phyloP scores from a whole-genome alignment of 30 jellyfish, hydroid and myxozoan genomes.

The Cassiopea andromeda region DNA sequence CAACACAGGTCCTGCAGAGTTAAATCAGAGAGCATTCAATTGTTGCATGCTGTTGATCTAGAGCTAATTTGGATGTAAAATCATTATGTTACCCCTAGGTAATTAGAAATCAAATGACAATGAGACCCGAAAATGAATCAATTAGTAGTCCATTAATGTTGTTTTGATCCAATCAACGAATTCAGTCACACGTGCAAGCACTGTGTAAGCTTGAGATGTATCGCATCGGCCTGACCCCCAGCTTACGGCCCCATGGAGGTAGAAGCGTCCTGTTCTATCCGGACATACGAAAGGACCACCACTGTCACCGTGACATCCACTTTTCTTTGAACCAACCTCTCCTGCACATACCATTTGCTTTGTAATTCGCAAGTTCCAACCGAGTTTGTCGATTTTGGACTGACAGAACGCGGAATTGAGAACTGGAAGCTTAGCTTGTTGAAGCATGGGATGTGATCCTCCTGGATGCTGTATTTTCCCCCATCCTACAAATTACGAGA shows the following conservation, averaged over 20 bases:
- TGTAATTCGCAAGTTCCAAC: slow-evolving; percentile 46
- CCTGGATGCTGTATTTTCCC: slow-evolving; percentile 78
- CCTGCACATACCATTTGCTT: slow-evolving; percentile 77
- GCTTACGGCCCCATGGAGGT: slow-evolving; percentile 83
- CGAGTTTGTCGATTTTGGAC: slow-evolving; percentile 37
- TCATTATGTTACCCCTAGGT: not conserved
- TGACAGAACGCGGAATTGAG: slow-evolving; percentile 49
- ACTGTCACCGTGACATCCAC: slow-evolving; percentile 89
- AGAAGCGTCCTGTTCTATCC: slow-evolving; percentile 45
- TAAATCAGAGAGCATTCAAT: too few species aligned
- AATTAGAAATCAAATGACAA: not conserved
- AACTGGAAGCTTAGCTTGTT: slow-evolving; percentile 68
- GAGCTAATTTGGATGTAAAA: too few species aligned
- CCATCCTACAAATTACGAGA: slow-evolving; percentile 51
- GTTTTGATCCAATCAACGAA: slow-evolving; percentile 64
- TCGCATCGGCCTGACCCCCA: slow-evolving; percentile 84
- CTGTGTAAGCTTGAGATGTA: slow-evolving; percentile 55
- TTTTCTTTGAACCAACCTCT: slow-evolving; percentile 34
- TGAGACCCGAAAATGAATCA: not conserved
- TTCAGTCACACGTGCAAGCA: slow-evolving; percentile 77
- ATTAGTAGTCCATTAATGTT: slow-evolving; percentile 13
- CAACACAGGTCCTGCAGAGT: too few species aligned
- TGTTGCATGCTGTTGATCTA: too few species aligned
- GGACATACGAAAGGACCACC: slow-evolving; percentile 89
- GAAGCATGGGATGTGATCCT: slow-evolving; percentile 41